Base-by-base conservation (phyloP, 2,113 vertebrate species). In the Corynorhinus townsendii region DNA sequence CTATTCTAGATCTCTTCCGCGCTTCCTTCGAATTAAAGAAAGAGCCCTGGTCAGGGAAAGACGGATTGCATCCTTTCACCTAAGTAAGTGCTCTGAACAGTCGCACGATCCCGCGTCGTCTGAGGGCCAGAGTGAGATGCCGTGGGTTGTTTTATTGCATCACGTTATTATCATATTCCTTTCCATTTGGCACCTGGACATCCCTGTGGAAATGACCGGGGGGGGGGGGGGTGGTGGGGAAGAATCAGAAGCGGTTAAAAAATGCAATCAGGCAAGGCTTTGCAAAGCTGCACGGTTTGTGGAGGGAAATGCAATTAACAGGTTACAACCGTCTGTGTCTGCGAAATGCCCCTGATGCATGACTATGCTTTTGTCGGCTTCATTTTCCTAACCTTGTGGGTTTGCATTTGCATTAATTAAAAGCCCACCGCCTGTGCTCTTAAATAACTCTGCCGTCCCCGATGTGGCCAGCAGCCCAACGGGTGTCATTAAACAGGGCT, bases 281-380 rank as follows among this genome's bases (percentile, higher is more conserved):
- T 96, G 89, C 88, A 92, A 96, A 94, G 95, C 97, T 96, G 96
- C 97, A 95, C 47, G 64, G 95, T 72, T 97, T 96, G 81, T 91
- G 88, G 89, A 92, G 92, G 89, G 89, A 97, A 97, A 96, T 68
- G 77, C 96, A 97, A 97, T 97, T 97, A 97, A 96, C 95, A 97
- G 96, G 96, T 96, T 97, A 94, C 88, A 95, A 92, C 82, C 68
- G 85, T 96, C 96, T 91, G 96, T 95, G 90, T 94, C 96, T 96
- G 95, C 97, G 90, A 97, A 97, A 92, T 84, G 88, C 85, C 95
- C 80, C 8, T 86, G 97, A 96, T 97, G 97, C 97, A 83, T 96
- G 96, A 95, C 96, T 96, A 86, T 95, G 95, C 96, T 97, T 97
- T 97, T 97, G 97, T 97, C 95, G 96, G 73, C 92, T 95, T 97